Conservation (phyloP, 2,888 invertebrate species). For the Andrena dorsata region DNA sequence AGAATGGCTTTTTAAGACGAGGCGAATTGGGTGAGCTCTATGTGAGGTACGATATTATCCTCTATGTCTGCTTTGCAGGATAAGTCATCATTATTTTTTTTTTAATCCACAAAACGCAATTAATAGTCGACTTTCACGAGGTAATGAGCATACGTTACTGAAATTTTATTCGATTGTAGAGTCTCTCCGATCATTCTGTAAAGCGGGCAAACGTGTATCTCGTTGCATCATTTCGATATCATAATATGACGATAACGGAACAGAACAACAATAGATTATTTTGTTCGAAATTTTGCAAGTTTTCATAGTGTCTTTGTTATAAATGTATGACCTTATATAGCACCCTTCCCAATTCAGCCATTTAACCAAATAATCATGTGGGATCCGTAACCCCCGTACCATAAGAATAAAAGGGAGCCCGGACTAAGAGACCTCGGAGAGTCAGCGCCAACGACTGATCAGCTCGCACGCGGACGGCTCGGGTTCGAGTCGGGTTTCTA, state of each 20-base stretch:
- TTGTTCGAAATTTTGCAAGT: constrained; percentile 30
- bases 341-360: constrained; percentile 82
- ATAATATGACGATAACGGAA: constrained; percentile 36
- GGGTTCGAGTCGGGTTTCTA: too few species aligned
- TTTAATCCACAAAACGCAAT: constrained; percentile 24
- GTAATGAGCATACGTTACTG: not conserved
- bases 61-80: constrained; percentile 76
- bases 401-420: too few species aligned
- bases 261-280: constrained; percentile 34
- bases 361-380: constrained; percentile 37
- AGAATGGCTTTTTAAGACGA: constrained; percentile 84
- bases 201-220: constrained; percentile 65
- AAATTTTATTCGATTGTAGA: not conserved
- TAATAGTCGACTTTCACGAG: constrained; percentile 11
- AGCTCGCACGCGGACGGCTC: too few species aligned
- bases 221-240: constrained; percentile 43
- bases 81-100: constrained; percentile 35
- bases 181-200: constrained; percentile 53
- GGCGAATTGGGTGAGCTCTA: constrained; percentile 85
- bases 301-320: constrained; percentile 34
- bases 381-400: too few species aligned
- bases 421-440: too few species aligned
- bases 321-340: constrained; percentile 78
- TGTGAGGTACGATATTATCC: constrained; percentile 84
- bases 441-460: too few species aligned